Conservation (phyloP, 2,888 invertebrate genomes). For the Melikaiella ostensackeni region DNA sequence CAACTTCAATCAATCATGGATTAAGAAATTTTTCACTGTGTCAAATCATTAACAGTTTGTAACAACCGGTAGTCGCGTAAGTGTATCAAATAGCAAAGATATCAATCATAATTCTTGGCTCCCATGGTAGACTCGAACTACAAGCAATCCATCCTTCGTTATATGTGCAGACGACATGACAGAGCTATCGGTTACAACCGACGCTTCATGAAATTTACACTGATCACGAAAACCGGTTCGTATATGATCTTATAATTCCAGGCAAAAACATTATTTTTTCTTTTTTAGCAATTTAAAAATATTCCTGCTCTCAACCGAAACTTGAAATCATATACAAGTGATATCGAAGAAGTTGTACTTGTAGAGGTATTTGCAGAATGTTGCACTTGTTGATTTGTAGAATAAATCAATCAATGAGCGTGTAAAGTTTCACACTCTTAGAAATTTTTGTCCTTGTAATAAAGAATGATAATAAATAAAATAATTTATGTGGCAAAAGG, state of each 20-base stretch:
- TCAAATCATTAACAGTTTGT: conserved; percentile 6
- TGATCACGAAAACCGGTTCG: conserved; percentile 56
- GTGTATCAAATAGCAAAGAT: conserved; percentile 55
- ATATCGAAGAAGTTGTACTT: neutral
- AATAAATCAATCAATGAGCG: too few relatives aligned
- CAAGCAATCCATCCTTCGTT: conserved; percentile 39
- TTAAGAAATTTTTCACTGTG: neutral
- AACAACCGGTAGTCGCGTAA: conserved; percentile 32
- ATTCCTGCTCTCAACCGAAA: neutral
- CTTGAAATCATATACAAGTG: conserved; percentile 24
- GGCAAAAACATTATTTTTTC: neutral
- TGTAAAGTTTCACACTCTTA: too few relatives aligned
- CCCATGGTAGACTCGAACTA: conserved; percentile 34
- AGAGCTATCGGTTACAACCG: conserved; percentile 69
- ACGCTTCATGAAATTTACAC: conserved; percentile 59
- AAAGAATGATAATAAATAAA: too few relatives aligned
- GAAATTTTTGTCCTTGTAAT: too few relatives aligned
- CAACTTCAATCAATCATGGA: neutral
- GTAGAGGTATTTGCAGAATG: neutral
- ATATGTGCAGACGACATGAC: conserved; percentile 46
- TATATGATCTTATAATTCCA: conserved; percentile 54
- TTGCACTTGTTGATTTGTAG: neutral
- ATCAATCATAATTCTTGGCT: conserved; percentile 51
- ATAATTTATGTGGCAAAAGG: too few relatives aligned
- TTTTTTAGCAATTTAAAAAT: neutral